A percentile compares a stretch with the other conserved stretches of the same genome.
Conservation (phyloP, 2,888 invertebrate genomes). For the Trissolcus japonicus region DNA sequence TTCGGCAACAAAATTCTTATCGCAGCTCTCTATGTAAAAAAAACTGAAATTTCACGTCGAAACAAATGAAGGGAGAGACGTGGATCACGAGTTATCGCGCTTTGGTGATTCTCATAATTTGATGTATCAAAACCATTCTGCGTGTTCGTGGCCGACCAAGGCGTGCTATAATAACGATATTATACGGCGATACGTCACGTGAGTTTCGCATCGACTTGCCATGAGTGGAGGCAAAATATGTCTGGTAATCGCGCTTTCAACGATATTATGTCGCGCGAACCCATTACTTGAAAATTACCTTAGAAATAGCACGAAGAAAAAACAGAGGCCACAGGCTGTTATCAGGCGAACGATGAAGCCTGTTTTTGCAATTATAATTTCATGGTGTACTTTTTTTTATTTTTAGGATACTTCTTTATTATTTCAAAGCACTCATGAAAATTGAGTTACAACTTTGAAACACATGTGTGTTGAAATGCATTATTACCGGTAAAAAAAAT, state of each 20-base stretch:
- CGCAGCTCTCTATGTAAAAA: not conserved
- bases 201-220: slow-evolving; percentile 61
- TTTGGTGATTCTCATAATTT: slow-evolving; percentile 55
- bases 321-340: slow-evolving; percentile 32
- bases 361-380: slow-evolving; percentile 44
- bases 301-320: slow-evolving; percentile 46
- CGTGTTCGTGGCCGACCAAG: slow-evolving; percentile 50
- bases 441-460: slow-evolving; percentile 3
- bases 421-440: not conserved
- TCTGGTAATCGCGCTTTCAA: slow-evolving; percentile 57
- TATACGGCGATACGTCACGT: slow-evolving; percentile 62
- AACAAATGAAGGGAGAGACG: slow-evolving; percentile 28
- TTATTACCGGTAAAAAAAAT: not conserved
- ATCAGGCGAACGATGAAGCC: slow-evolving; percentile 31
- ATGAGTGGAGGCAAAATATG: slow-evolving; percentile 54
- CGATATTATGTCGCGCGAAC: slow-evolving; percentile 57
- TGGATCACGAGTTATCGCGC: slow-evolving; percentile 55
- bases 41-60: slow-evolving; percentile 46
- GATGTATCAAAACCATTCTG: slow-evolving; percentile 56
- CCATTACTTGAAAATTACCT: slow-evolving; percentile 59
- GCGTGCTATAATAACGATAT: slow-evolving; percentile 57
- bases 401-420: slow-evolving; percentile 22
- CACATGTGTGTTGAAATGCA: not conserved
- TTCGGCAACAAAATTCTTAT: too few species aligned
- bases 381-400: not conserved